These are phyloP conservation scores for Drosophila putrida DNA, from an alignment of 2,888 invertebrate species.

Conservation along the genomic window DNA sequence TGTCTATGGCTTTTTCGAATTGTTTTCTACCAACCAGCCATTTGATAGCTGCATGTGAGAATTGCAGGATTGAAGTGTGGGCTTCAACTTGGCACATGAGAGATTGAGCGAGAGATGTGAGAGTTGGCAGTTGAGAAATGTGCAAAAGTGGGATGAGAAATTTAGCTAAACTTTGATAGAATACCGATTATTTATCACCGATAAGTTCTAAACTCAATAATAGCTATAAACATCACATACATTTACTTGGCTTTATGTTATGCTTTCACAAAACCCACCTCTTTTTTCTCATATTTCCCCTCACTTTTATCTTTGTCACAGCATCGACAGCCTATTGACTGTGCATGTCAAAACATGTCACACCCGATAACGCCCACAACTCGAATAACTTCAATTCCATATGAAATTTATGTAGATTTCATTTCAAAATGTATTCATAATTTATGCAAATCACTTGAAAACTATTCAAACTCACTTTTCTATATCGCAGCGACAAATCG, in stretches of 20 bases:
- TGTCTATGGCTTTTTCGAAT: conserved; percentile 36
- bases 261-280: conserved; percentile 5
- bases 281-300: conserved; percentile 1
- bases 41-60: conserved; percentile 55
- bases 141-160: conserved; percentile 17
- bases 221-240: neutral
- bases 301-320: conserved; percentile 15
- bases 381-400: conserved; percentile 9
- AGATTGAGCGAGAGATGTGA: conserved; percentile 17
- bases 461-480: conserved; percentile 69
- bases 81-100: conserved; percentile 31
- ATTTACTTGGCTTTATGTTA: neutral
- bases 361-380: conserved; percentile 59
- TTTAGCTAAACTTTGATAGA: conserved; percentile 2
- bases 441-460: conserved; percentile 75
- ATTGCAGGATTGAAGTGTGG: conserved; percentile 55
- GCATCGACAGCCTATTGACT: conserved; percentile 28
- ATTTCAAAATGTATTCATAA: conserved; percentile 48
- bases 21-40: conserved; percentile 25
- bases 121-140: conserved; percentile 28
- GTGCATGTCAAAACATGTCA: conserved; percentile 41
- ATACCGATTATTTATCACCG: neutral
- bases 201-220: neutral
- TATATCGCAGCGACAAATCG: conserved; percentile 32
- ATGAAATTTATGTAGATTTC: conserved; percentile 41